phyloP scores from a whole-genome alignment of 2,797 vertebrate genomes.

The Cottoperca gobio region DNA sequence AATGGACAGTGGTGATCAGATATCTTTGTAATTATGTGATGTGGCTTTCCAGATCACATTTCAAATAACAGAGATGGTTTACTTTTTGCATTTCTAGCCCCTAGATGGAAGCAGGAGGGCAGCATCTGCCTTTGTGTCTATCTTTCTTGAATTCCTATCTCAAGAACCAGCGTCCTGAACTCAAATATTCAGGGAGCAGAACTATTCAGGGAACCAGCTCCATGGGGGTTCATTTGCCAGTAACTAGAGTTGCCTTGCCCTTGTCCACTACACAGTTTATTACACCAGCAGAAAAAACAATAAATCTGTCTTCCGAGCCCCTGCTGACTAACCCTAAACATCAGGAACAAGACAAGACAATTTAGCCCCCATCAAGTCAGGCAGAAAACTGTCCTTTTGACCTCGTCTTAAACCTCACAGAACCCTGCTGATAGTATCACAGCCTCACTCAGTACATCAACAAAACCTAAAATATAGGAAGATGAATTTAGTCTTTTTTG shows the following conservation, averaged over 20 bases:
- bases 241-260: not conserved
- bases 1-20: slow-evolving; percentile 21
- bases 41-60: slow-evolving; percentile 50
- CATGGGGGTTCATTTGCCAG: slow-evolving; percentile 11
- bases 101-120: slow-evolving; percentile 33
- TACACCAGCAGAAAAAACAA: slow-evolving; percentile 37
- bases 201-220: slow-evolving; percentile 9
- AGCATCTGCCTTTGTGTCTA: slow-evolving; percentile 9
- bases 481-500: slow-evolving; percentile 35
- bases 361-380: slow-evolving; percentile 33
- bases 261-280: slow-evolving; percentile 33
- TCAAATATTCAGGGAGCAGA: slow-evolving; percentile 8
- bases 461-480: slow-evolving; percentile 16
- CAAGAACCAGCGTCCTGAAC: not conserved
- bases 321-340: slow-evolving; percentile 25
- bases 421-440: slow-evolving; percentile 10
- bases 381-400: slow-evolving; percentile 26
- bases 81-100: slow-evolving; percentile 29
- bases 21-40: slow-evolving; percentile 52
- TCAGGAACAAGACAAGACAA: slow-evolving; percentile 34
- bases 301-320: slow-evolving; percentile 2
- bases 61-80: slow-evolving; percentile 39
- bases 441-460: slow-evolving; percentile 24
- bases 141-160: slow-evolving; percentile 18
- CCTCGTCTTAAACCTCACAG: slow-evolving; percentile 16